phyloP scores from a whole-genome alignment of 2,888 invertebrate genomes.

The Koerneria pararmatus region DNA sequence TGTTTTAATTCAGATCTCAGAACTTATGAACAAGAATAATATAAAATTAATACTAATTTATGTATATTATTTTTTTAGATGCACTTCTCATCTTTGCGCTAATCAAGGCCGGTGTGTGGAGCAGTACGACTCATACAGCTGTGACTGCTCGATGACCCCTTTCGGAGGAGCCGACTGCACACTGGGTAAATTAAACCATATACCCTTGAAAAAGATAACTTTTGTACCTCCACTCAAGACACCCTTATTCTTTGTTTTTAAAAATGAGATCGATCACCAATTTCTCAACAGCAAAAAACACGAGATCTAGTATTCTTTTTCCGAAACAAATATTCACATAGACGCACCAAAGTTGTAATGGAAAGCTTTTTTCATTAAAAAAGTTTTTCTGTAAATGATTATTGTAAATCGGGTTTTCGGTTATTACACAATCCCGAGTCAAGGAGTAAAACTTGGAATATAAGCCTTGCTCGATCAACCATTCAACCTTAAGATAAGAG shows the following conservation, averaged over 20 bases:
- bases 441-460: too few relatives aligned
- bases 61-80: slow-evolving; percentile 8
- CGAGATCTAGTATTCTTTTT: not conserved
- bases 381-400: too few relatives aligned
- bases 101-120: slow-evolving; percentile 53
- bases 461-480: too few relatives aligned
- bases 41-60: too few relatives aligned
- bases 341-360: too few relatives aligned
- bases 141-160: slow-evolving; percentile 55
- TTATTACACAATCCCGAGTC: too few relatives aligned
- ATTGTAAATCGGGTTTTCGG: too few relatives aligned
- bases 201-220: not conserved
- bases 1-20: too few relatives aligned
- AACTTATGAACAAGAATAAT: too few relatives aligned
- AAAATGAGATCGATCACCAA: not conserved
- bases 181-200: slow-evolving; percentile 34
- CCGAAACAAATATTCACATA: not conserved
- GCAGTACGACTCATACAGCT: slow-evolving; percentile 51
- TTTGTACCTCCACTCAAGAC: not conserved
- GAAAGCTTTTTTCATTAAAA: too few relatives aligned
- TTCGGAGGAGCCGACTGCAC: slow-evolving; percentile 53
- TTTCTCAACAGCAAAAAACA: not conserved
- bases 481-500: too few relatives aligned
- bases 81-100: slow-evolving; percentile 30
- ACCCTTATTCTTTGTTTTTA: slow-evolving; percentile 5